Conservation (phyloP, 2,113 vertebrate genomes). For the Leucosticte australis region DNA sequence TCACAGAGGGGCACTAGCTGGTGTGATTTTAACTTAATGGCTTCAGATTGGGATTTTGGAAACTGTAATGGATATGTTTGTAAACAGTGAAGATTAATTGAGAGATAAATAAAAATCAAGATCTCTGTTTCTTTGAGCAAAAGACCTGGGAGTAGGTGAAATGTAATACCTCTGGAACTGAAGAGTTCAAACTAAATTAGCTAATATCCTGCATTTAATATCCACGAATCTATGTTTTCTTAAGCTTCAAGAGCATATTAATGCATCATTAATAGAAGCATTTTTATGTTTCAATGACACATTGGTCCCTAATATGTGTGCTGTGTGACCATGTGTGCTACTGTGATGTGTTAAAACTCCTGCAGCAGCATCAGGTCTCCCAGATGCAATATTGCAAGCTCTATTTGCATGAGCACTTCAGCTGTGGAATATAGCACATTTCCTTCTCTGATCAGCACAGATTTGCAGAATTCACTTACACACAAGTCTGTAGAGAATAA, state of each 20-base stretch:
- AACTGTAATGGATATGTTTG: background rate
- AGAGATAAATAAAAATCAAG: background rate
- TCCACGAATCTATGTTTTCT: background rate
- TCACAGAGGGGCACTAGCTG: background rate
- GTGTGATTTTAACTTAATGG: background rate
- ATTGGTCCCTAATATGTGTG: background rate
- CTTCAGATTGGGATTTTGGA: background rate
- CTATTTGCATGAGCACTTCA: background rate
- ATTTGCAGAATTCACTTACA: background rate
- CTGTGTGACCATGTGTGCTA: background rate
- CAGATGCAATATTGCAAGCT: background rate
- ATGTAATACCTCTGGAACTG: background rate
- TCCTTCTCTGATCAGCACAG: background rate
- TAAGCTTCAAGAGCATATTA: background rate
- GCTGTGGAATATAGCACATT: background rate
- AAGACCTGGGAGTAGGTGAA: background rate
- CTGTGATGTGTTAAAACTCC: background rate
- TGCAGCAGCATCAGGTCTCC: background rate
- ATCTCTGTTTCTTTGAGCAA: background rate
- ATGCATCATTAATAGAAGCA: background rate
- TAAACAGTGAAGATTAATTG: background rate
- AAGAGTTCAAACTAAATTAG: background rate
- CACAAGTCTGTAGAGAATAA: background rate
- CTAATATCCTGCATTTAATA: background rate
- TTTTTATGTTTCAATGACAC: conserved; percentile 3